Conservation (phyloP, 1,140 invertebrate species). For the Samia ricini region DNA sequence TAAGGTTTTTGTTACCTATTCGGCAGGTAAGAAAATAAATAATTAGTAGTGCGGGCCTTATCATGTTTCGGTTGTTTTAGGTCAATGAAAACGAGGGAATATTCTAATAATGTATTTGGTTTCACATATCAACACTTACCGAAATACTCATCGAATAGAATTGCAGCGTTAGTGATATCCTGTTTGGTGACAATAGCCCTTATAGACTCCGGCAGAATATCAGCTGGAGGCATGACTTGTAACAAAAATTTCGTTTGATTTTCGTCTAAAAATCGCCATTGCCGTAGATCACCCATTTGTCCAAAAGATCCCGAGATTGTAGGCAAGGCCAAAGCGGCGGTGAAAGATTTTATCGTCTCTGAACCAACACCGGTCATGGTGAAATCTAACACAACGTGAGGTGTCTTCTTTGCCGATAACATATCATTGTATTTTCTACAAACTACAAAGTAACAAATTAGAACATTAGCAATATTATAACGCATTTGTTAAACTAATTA, state of each 20-base stretch:
- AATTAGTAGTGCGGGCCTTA: not conserved
- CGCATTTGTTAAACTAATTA: slow-evolving; percentile 1
- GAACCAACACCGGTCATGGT: slow-evolving; percentile 87
- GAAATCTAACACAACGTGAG: slow-evolving; percentile 88
- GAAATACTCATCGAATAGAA: slow-evolving; percentile 92
- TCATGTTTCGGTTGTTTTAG: not conserved
- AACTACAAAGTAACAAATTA: slow-evolving; percentile 76
- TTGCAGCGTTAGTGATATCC: slow-evolving; percentile 93
- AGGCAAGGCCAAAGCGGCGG: slow-evolving; percentile 86
- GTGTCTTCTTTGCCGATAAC: slow-evolving; percentile 79
- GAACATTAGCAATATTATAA: slow-evolving; percentile 1
- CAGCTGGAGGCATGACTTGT: slow-evolving; percentile 88
- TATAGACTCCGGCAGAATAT: slow-evolving; percentile 89
- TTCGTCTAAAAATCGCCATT: slow-evolving; percentile 85
- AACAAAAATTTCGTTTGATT: slow-evolving; percentile 85
- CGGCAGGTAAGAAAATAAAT: slow-evolving; percentile 6
- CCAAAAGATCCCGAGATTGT: slow-evolving; percentile 91
- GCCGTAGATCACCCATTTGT: slow-evolving; percentile 87
- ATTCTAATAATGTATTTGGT: not conserved
- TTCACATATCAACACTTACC: slow-evolving; percentile 73
- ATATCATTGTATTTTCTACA: slow-evolving; percentile 84
- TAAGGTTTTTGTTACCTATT: not conserved
- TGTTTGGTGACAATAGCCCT: slow-evolving; percentile 87
- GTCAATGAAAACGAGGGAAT: not conserved
- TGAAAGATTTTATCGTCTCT: slow-evolving; percentile 90